A percentile compares a stretch with the other conserved stretches of the same genome.
phyloP scores from a whole-genome alignment of 2,888 invertebrate genomes.

The Stenoptilia bipunctidactyla region DNA sequence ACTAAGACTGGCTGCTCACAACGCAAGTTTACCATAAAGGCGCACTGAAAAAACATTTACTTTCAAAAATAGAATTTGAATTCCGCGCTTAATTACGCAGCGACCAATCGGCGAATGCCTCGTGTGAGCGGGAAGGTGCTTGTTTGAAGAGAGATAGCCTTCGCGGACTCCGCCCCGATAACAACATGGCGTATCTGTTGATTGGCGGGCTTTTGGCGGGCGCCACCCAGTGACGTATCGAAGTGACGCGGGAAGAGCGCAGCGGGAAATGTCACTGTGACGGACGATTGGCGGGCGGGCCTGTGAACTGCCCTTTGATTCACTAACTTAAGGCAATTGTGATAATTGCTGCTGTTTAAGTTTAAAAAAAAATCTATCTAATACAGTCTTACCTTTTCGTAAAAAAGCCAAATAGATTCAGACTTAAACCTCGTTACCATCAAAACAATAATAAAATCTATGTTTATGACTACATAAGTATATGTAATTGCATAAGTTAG shows the following conservation, averaged over 20 bases:
- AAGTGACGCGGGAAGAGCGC: conserved; percentile 45
- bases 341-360: no score
- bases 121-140: conserved; percentile 40
- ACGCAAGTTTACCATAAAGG: conserved; percentile 33
- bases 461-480: no score
- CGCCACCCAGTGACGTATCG: conserved; percentile 43
- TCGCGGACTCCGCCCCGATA: conserved; percentile 66
- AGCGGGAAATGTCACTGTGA: conserved; percentile 34
- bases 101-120: conserved; percentile 53
- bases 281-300: conserved; percentile 24
- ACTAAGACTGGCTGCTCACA: conserved; percentile 32
- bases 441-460: no score
- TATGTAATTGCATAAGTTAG: no score
- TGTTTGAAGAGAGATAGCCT: conserved; percentile 30
- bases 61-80: conserved; percentile 66
- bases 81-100: conserved; percentile 66
- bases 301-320: neutral
- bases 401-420: no score
- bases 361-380: no score
- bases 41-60: conserved; percentile 64
- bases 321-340: no score
- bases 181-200: conserved; percentile 76
- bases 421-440: no score
- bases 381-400: no score
- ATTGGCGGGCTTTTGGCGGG: conserved; percentile 66